A percentile compares a stretch with the other conserved stretches of the same genome.
Evolutionary conservation across 2,888 invertebrate genomes (phyloP).

Genomic region (Harpalus rufipes): DNA sequence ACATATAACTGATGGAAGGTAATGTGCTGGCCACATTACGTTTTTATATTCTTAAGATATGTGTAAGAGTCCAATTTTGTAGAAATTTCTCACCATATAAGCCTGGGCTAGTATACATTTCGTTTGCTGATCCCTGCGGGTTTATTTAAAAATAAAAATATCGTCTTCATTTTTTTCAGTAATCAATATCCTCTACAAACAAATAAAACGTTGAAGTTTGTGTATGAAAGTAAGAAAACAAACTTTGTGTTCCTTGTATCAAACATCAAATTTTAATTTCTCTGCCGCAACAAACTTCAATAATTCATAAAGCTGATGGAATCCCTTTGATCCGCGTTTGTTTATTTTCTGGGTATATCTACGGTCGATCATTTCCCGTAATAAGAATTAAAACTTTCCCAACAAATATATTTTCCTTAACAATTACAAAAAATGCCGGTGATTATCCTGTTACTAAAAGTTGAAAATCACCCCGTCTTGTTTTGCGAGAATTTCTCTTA

Average conservation of each 20-base stretch:
- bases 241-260: constrained; percentile 36
- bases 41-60: too few relatives aligned
- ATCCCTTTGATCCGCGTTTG: constrained; percentile 50
- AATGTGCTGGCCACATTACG: too few relatives aligned
- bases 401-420: neutral
- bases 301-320: constrained; percentile 58
- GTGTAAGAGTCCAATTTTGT: too few relatives aligned
- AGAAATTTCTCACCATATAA: too few relatives aligned
- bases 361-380: constrained; percentile 20
- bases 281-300: constrained; percentile 58
- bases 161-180: neutral
- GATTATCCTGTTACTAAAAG: neutral
- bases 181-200: neutral
- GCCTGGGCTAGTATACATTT: too few relatives aligned
- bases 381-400: constrained; percentile 23
- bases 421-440: neutral
- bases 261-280: constrained; percentile 62
- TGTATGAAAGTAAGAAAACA: constrained; percentile 23
- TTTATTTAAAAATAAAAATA: neutral
- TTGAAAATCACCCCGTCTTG: neutral
- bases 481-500: neutral
- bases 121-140: too few relatives aligned
- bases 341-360: constrained; percentile 18
- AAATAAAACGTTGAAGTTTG: constrained; percentile 28
- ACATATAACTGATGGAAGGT: too few relatives aligned